Percentiles rank a stretch among this genome's conserved stretches.
Evolutionary conservation across 2,113 vertebrate genomes (phyloP).

Genomic region (Pterocles orientalis): DNA sequence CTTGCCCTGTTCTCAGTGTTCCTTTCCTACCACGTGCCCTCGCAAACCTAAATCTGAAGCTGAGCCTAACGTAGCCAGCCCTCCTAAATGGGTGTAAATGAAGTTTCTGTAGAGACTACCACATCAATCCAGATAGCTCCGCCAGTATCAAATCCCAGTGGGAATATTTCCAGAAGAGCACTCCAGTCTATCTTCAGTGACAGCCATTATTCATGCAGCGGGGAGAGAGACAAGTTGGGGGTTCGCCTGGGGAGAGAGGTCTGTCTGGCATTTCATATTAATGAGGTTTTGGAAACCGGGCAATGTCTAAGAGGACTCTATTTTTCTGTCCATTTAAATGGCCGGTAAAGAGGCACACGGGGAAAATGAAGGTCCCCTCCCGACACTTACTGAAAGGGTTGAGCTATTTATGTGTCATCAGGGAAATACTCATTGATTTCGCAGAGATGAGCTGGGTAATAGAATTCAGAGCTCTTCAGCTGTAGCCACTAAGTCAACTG

Average conservation of each 20-base stretch:
- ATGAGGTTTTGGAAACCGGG: background rate
- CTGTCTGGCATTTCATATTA: background rate
- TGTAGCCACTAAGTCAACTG: background rate
- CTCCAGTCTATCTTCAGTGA: background rate
- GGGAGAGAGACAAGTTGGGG: background rate
- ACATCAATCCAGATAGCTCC: background rate
- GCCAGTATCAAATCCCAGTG: background rate
- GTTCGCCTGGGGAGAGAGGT: background rate
- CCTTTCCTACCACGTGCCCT: background rate
- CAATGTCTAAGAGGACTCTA: background rate
- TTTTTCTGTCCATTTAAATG: background rate
- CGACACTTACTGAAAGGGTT: conserved; percentile 13
- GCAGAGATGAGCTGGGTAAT: conserved; percentile 14
- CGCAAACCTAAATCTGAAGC: background rate
- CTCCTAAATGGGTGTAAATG: background rate
- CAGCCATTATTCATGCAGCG: background rate
- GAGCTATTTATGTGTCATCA: background rate
- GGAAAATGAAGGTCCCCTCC: background rate
- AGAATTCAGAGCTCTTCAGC: background rate
- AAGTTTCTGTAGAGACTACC: background rate
- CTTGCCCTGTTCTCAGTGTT: background rate
- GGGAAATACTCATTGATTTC: conserved; percentile 38
- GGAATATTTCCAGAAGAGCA: background rate
- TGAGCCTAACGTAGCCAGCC: background rate
- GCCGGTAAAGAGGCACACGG: background rate